phyloP scores from a whole-genome alignment of 2,113 vertebrate genomes.

The Laticauda colubrina region DNA sequence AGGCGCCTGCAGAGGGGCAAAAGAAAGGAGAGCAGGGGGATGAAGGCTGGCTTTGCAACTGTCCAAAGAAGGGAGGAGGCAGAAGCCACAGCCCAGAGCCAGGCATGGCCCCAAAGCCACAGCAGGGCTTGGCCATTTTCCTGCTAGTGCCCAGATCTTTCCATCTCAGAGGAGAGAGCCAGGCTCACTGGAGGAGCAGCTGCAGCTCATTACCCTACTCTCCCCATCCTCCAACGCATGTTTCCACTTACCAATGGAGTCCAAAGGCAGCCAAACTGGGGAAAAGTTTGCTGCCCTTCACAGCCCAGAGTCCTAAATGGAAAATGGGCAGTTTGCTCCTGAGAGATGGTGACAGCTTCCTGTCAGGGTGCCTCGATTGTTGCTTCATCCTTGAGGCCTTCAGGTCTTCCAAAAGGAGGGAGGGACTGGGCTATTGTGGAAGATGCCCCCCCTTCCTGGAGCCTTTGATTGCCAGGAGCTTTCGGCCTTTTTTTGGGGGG shows the following conservation, averaged over 20 bases:
- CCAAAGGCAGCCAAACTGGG: neutral
- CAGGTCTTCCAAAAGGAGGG: neutral
- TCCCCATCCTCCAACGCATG: neutral
- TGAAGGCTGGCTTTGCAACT: neutral
- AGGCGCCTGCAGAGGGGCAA: neutral
- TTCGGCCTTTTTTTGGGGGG: neutral
- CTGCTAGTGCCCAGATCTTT: neutral
- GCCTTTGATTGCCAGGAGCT: neutral
- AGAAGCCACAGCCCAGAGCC: neutral
- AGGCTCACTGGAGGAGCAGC: neutral
- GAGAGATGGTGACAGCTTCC: neutral
- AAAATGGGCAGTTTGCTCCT: neutral
- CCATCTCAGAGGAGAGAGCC: neutral
- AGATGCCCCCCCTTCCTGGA: neutral
- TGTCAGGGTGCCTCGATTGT: neutral
- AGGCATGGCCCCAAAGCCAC: neutral
- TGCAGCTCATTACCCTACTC: neutral
- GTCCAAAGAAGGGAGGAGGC: neutral
- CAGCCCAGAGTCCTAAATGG: neutral
- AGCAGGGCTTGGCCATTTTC: neutral
- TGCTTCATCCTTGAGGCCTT: neutral
- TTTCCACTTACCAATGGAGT: neutral
- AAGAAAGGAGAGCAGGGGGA: neutral
- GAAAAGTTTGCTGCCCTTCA: neutral
- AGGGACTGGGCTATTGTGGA: neutral